Evolutionary conservation across 2,113 vertebrate species (phyloP).

Genomic region (Okapia johnstoni): DNA sequence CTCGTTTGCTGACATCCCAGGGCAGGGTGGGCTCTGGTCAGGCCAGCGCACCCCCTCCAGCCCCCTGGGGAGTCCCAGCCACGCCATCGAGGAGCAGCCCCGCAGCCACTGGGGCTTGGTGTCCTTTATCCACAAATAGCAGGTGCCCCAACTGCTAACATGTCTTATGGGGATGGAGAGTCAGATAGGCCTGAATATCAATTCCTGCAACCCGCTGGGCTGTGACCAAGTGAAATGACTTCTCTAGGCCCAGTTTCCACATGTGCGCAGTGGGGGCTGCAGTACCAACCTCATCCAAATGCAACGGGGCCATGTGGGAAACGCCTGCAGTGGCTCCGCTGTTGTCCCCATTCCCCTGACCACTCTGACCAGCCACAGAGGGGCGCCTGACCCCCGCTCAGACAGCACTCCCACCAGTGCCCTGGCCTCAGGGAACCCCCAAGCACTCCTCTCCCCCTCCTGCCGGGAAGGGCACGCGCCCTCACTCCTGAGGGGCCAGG

Average conservation of each 20-base stretch:
- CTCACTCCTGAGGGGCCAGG: background rate
- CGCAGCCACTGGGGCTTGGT: background rate
- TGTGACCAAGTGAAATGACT: background rate
- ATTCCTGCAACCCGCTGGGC: accelerated
- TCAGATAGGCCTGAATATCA: background rate
- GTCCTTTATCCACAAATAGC: background rate
- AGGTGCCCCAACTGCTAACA: no score
- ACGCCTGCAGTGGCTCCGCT: background rate
- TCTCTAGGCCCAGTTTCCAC: background rate
- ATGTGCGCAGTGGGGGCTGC: background rate
- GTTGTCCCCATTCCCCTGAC: no score
- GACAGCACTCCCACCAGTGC: background rate
- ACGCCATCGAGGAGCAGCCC: background rate
- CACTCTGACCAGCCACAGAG: background rate
- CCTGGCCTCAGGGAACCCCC: background rate
- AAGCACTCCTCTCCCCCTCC: background rate
- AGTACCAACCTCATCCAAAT: accelerated
- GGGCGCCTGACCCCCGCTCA: background rate
- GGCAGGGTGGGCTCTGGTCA: background rate
- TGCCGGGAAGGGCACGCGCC: accelerated
- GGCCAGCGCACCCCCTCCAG: background rate
- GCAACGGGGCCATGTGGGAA: accelerated
- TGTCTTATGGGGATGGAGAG: accelerated
- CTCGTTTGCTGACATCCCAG: accelerated
- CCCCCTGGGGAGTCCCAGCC: background rate